A percentile compares a stretch with the other conserved stretches of the same genome.
Conservation (phyloP, 1,140 invertebrate species). For the Acromyrmex heyeri region DNA sequence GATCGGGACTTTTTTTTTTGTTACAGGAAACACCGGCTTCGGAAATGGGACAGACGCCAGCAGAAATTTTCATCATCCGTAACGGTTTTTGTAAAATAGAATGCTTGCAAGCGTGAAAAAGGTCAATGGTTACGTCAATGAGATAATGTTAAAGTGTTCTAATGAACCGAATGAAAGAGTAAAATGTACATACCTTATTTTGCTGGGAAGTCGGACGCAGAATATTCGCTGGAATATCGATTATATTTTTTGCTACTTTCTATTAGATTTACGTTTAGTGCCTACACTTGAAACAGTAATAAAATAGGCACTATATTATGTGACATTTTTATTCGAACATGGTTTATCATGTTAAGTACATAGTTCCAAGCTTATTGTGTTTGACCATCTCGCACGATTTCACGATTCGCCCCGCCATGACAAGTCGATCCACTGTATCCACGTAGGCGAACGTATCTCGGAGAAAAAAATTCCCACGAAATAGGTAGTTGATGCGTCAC, state of each 20-base stretch:
- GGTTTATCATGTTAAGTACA: conserved; percentile 69
- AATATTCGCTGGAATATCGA: background rate
- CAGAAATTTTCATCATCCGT: conserved; percentile 12
- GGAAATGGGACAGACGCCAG: background rate
- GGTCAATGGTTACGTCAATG: no score
- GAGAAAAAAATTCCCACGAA: conserved; percentile 52
- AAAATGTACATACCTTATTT: conserved; percentile 26
- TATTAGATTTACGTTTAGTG: background rate
- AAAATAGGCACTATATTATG: conserved; percentile 51
- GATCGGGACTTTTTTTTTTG: background rate
- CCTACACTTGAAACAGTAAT: background rate
- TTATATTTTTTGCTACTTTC: background rate
- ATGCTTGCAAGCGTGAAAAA: background rate
- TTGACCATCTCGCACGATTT: conserved; percentile 70
- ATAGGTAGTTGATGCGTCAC: conserved; percentile 54
- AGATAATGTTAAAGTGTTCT: background rate
- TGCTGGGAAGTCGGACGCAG: background rate
- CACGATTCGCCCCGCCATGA: conserved; percentile 37
- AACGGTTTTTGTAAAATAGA: background rate
- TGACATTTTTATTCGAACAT: conserved; percentile 76
- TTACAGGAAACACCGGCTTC: background rate
- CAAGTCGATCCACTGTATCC: conserved; percentile 32
- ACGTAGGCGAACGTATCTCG: conserved; percentile 38
- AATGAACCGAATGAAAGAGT: background rate
- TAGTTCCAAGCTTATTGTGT: conserved; percentile 73